Evolutionary conservation across 1,140 invertebrate species (phyloP).

Genomic region (Frieseomelitta varia): DNA sequence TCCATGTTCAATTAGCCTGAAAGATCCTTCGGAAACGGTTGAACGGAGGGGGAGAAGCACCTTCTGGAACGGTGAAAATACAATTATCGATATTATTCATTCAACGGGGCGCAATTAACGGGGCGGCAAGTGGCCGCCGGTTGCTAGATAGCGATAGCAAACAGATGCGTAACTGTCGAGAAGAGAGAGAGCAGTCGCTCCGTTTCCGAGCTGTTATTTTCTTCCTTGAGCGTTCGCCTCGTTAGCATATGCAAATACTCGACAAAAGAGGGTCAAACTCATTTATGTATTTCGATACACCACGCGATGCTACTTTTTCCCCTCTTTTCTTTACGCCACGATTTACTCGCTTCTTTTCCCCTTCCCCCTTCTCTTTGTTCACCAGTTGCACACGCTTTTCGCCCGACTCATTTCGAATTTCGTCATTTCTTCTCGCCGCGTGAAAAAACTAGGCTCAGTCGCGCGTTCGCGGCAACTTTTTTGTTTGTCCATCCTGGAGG

Average conservation of each 20-base stretch:
- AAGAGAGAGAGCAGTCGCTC: neutral
- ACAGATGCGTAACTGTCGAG: conserved; percentile 19
- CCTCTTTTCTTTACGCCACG: too few relatives aligned
- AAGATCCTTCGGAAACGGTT: neutral
- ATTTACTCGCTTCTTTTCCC: conserved; percentile 2
- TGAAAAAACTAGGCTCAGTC: neutral
- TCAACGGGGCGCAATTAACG: neutral
- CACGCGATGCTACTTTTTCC: neutral
- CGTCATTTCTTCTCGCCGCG: neutral
- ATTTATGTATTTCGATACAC: conserved; percentile 38
- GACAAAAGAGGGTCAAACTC: conserved; percentile 22
- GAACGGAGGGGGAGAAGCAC: neutral
- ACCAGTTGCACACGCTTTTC: conserved; percentile 15
- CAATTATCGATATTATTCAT: conserved; percentile 28
- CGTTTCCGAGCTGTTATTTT: conserved; percentile 39
- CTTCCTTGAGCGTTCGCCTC: conserved; percentile 15
- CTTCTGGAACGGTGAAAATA: neutral
- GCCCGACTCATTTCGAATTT: neutral
- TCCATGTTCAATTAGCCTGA: neutral
- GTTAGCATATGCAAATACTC: conserved; percentile 42
- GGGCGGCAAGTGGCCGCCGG: neutral
- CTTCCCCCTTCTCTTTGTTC: neutral
- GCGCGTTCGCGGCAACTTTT: neutral
- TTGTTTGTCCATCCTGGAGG: neutral
- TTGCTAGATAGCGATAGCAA: conserved; percentile 9